phyloP scores from a whole-genome alignment of 1,140 invertebrate species.

The Drosophila auraria region DNA sequence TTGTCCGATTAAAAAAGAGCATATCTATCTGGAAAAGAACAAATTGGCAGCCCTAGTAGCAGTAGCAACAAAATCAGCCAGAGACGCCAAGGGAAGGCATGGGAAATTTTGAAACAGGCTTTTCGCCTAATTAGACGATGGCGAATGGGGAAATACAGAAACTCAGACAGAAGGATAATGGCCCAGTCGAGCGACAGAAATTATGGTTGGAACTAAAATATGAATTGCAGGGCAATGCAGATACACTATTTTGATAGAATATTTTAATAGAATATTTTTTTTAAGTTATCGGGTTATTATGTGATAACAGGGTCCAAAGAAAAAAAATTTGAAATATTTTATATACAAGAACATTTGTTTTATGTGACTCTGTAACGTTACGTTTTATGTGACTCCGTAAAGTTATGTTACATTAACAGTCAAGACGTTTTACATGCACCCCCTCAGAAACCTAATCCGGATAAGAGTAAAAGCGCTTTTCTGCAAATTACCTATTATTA shows the following conservation, averaged over 20 bases:
- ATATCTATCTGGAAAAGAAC: neutral
- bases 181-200: constrained; percentile 63
- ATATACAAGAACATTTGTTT: too few species aligned
- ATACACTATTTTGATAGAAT: constrained; percentile 19
- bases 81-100: constrained; percentile 40
- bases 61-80: constrained; percentile 28
- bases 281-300: too few species aligned
- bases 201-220: constrained; percentile 44
- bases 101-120: constrained; percentile 77
- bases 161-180: constrained; percentile 34
- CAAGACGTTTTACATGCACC: too few species aligned
- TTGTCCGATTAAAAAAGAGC: neutral
- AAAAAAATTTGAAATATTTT: too few species aligned
- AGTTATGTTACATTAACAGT: too few species aligned
- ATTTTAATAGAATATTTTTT: neutral
- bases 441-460: neutral
- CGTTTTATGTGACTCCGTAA: too few species aligned
- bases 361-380: too few species aligned
- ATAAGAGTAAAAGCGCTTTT: neutral
- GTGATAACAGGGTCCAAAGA: too few species aligned
- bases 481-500: too few species aligned
- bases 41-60: constrained; percentile 3
- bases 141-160: constrained; percentile 38
- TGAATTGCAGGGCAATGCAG: constrained; percentile 44
- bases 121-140: constrained; percentile 79